Conservation (phyloP, 2,797 vertebrate genomes). For the Alfaro cultratus region DNA sequence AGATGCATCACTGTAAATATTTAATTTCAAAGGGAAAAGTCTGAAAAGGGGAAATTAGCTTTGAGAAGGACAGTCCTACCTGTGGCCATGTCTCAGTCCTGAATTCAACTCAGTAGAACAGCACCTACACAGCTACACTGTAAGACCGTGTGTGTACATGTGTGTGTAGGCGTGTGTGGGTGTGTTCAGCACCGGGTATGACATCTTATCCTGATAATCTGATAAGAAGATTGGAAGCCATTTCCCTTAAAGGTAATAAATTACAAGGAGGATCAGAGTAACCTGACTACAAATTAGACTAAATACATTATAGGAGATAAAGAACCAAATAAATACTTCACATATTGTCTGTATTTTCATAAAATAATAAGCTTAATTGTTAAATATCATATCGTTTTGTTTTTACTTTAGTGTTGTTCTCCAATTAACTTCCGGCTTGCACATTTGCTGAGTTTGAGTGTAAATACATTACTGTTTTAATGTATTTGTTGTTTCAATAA, state of each 20-base stretch:
- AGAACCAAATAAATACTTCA: not conserved
- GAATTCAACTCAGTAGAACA: conserved; percentile 22
- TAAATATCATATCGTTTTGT: not conserved
- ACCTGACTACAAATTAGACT: conserved; percentile 24
- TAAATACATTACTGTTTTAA: not conserved
- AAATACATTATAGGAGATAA: not conserved
- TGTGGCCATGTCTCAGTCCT: conserved; percentile 4
- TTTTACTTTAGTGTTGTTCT: not conserved
- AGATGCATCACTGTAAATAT: not conserved
- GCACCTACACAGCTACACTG: conserved; percentile 2
- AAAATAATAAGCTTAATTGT: not conserved
- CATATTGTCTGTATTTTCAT: not conserved
- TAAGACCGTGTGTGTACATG: not conserved
- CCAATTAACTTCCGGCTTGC: not conserved
- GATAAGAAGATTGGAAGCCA: conserved; percentile 43
- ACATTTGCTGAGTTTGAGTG: not conserved
- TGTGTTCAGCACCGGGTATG: conserved; percentile 22
- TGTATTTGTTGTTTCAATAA: not conserved
- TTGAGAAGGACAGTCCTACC: conserved; percentile 25
- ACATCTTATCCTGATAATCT: conserved; percentile 64
- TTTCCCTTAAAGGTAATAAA: conserved; percentile 29
- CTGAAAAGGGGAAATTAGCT: not conserved
- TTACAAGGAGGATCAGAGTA: conserved; percentile 32
- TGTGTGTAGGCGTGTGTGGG: conserved; percentile 7
- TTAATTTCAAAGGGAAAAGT: not conserved